phyloP scores from a whole-genome alignment of 2,113 vertebrate genomes.

The Albula glossodonta region DNA sequence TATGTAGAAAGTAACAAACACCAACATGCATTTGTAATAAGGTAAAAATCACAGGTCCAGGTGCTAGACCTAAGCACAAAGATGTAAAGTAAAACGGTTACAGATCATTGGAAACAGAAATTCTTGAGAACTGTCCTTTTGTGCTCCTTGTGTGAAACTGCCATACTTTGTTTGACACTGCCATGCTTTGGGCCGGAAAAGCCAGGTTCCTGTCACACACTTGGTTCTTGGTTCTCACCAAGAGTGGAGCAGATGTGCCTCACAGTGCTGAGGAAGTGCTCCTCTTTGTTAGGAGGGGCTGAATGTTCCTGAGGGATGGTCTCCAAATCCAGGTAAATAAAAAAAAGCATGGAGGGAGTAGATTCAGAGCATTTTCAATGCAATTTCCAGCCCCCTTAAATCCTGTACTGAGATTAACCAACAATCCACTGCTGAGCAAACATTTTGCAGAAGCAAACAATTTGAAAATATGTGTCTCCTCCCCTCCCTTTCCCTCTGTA shows the following conservation, averaged over 20 bases:
- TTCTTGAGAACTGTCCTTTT: too few relatives aligned
- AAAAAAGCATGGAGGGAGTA: constrained; percentile 27
- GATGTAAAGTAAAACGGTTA: too few relatives aligned
- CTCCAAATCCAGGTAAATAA: constrained; percentile 40
- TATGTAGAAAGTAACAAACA: too few relatives aligned
- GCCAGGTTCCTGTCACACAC: neutral
- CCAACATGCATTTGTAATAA: too few relatives aligned
- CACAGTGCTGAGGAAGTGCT: neutral
- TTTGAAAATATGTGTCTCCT: neutral
- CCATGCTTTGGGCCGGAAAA: neutral
- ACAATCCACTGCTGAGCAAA: neutral
- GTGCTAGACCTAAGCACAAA: too few relatives aligned
- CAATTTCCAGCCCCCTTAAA: too few relatives aligned
- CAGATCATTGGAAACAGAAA: too few relatives aligned
- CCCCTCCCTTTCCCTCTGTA: neutral
- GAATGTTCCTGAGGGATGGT: constrained; percentile 39
- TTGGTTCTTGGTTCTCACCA: too few relatives aligned
- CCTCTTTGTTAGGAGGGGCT: neutral
- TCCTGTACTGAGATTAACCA: neutral
- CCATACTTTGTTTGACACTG: too few relatives aligned
- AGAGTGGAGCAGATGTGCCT: constrained; percentile 18
- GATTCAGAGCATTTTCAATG: neutral
- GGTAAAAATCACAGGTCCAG: too few relatives aligned
- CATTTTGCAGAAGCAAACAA: neutral
- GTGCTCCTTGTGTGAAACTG: too few relatives aligned